A percentile compares a stretch with the other conserved stretches of the same genome.
Conservation (phyloP, 2,797 vertebrate genomes). For the Anguilla pacifica region DNA sequence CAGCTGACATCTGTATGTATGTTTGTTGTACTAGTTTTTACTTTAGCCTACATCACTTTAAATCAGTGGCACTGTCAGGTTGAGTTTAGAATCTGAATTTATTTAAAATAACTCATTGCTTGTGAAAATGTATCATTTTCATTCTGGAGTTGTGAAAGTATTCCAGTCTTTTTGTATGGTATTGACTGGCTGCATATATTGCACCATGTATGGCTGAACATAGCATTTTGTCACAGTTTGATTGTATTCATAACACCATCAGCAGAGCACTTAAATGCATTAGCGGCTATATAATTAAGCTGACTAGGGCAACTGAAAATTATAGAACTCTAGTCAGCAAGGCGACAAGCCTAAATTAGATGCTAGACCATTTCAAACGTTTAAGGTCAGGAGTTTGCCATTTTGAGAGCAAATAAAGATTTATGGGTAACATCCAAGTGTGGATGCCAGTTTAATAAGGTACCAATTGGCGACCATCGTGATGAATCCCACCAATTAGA, state of each 20-base stretch:
- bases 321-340: background rate
- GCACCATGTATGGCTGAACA: background rate
- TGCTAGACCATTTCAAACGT: background rate
- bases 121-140: background rate
- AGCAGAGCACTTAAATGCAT: no score
- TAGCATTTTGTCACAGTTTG: background rate
- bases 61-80: background rate
- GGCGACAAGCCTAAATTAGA: background rate
- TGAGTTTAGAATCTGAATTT: background rate
- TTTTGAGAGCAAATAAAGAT: background rate
- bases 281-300: background rate
- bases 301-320: background rate
- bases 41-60: no score
- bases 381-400: background rate
- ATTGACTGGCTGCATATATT: background rate
- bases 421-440: background rate
- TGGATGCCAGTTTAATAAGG: background rate
- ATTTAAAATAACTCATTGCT: background rate
- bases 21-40: no score
- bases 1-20: no score
- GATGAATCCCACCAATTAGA: background rate
- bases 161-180: background rate
- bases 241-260: no score
- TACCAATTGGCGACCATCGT: background rate
- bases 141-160: background rate